Base-by-base conservation (phyloP, 2,113 vertebrate species). In the Podilymbus podiceps region DNA sequence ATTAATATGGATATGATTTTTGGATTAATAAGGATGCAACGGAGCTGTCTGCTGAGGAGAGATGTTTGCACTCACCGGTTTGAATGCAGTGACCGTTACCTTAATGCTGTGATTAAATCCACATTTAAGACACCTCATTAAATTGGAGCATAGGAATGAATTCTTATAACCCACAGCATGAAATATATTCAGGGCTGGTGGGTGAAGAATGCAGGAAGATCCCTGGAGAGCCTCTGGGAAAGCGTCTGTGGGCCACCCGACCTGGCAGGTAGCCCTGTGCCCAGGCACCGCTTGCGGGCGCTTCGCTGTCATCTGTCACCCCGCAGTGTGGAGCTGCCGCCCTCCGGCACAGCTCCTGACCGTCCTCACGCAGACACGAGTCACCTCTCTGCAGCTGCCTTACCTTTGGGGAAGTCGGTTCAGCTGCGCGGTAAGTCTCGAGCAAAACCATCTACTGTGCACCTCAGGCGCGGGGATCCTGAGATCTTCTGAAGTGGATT, bases 21-120 rank as follows among this genome's bases (percentile, higher is more conserved):
- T 69, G 89, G 81, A 91, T 97, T 96, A 96, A 91, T 91, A 76
- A 93, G 89, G 94, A 73, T 35, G 91, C 87, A 28, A 81, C 89
- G 72, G 89, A 89, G 74, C 93, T 95, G 77, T 17, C 91, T 78
- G 56, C 81, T 78, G 91, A 21, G 89, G 83, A 49, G 67, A 72
- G 89, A 25, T 56, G 84, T 89, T 95, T 93, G 74, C 89, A 31
- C 33, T 81, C 91, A 4, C 56, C 75, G 3, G 74, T 56, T 50
- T 9, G 93, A 60, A 58, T 6, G 78, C 89, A 31, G 91, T 93
- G 95, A 95, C 95, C 49, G 6, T 66, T 88, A 72, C 91, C 78
- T 89, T 82, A 97, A 90, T 83, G 81, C 89, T 12, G 31, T 68
- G 87, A 96, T 97, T 94, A 95, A 93, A 96, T 8, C 81, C 91